Percentiles rank a stretch among this genome's conserved stretches.
Evolutionary conservation across 1,140 invertebrate genomes (phyloP).

Genomic region (Charaxes varanes): DNA sequence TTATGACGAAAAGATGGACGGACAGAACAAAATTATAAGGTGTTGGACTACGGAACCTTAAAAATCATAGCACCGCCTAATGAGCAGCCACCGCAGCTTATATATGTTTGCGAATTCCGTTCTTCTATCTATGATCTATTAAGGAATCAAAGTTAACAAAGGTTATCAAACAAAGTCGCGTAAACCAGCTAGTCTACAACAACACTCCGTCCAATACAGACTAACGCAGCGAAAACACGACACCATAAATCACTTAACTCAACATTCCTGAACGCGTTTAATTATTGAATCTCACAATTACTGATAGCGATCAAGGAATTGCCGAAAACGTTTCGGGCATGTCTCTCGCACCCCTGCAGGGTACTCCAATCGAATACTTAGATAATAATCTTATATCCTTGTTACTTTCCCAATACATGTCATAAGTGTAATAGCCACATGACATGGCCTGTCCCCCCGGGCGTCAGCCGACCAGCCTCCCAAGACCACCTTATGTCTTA

Average conservation of each 20-base stretch:
- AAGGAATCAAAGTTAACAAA: too few species aligned
- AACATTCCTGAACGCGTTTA: constrained; percentile 27
- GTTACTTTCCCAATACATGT: constrained; percentile 58
- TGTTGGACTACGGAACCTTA: too few species aligned
- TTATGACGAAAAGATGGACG: too few species aligned
- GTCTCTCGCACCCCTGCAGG: constrained; percentile 26
- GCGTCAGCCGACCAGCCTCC: constrained; percentile 41
- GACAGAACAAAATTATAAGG: too few species aligned
- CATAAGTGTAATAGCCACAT: constrained; percentile 43
- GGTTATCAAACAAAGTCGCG: neutral
- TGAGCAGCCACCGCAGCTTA: too few species aligned
- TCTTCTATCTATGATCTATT: too few species aligned
- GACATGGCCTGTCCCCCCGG: constrained; percentile 55
- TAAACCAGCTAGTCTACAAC: constrained; percentile 3
- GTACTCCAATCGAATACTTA: constrained; percentile 39
- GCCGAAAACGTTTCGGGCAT: constrained; percentile 26
- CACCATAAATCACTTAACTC: constrained; percentile 20
- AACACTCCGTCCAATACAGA: neutral
- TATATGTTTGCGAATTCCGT: too few species aligned
- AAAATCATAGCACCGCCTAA: too few species aligned
- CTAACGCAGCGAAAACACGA: constrained; percentile 12
- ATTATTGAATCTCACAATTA: constrained; percentile 33
- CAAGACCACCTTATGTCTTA: constrained; percentile 26
- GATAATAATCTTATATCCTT: constrained; percentile 65
- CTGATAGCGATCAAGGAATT: constrained; percentile 55